These are phyloP conservation scores for Ormyrus labotus DNA, from an alignment of 2,888 invertebrate species.

Conservation along the genomic window DNA sequence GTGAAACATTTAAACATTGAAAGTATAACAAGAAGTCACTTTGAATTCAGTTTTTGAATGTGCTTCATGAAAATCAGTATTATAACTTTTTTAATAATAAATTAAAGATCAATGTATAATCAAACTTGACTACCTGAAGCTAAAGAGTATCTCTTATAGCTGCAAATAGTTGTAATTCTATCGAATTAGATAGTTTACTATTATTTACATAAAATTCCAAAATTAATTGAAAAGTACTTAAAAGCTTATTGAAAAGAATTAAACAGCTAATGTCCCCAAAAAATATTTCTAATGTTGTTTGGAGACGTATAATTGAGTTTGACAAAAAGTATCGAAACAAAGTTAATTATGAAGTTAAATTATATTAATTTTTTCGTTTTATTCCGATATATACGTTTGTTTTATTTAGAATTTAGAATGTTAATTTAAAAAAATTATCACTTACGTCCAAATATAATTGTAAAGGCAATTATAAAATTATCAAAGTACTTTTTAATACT, in stretches of 20 bases:
- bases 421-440: background rate
- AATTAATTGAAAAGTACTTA: constrained; percentile 1
- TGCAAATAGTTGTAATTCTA: background rate
- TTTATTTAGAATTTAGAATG: constrained; percentile 2
- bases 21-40: constrained; percentile 17
- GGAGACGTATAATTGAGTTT: constrained; percentile 31
- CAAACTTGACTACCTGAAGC: constrained; percentile 29
- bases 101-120: constrained; percentile 54
- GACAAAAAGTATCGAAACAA: constrained; percentile 7
- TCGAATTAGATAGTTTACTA: constrained; percentile 17
- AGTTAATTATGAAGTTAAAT: constrained; percentile 20
- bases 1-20: background rate
- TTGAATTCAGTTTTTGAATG: constrained; percentile 16
- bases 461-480: constrained; percentile 33
- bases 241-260: constrained; percentile 14
- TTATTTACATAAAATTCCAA: constrained; percentile 14
- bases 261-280: constrained; percentile 50
- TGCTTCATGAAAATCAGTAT: constrained; percentile 45
- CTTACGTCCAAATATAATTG: constrained; percentile 39
- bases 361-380: constrained; percentile 4
- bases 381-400: background rate
- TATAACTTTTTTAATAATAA: constrained; percentile 43
- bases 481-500: constrained; percentile 42
- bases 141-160: constrained; percentile 22
- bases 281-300: constrained; percentile 2